Evolutionary conservation across 2,888 invertebrate genomes (phyloP).

Genomic region (Sesamia inferens): DNA sequence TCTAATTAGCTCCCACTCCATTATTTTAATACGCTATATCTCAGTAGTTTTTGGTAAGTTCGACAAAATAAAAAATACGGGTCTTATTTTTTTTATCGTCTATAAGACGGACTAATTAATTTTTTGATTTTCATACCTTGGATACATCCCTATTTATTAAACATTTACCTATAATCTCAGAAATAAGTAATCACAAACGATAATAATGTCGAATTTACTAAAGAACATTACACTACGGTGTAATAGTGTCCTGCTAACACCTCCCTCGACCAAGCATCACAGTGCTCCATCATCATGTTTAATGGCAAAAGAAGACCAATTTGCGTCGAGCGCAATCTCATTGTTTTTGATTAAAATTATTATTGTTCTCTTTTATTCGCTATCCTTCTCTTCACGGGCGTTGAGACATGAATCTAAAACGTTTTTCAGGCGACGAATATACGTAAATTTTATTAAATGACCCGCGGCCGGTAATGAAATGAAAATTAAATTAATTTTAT

Average conservation of each 20-base stretch:
- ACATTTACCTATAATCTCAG: too few relatives aligned
- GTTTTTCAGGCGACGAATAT: conserved; percentile 52
- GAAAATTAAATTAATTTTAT: conserved; percentile 69
- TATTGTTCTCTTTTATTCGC: conserved; percentile 80
- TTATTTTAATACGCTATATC: too few relatives aligned
- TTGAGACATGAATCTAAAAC: conserved; percentile 67
- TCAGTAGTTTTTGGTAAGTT: too few relatives aligned
- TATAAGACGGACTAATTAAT: too few relatives aligned
- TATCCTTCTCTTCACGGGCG: conserved; percentile 62
- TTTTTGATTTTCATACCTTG: too few relatives aligned
- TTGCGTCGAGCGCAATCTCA: conserved; percentile 84
- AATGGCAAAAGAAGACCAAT: conserved; percentile 84
- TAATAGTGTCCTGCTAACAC: conserved; percentile 61
- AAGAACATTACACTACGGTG: conserved; percentile 63
- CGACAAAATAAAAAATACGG: too few relatives aligned
- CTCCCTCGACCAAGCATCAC: conserved; percentile 72
- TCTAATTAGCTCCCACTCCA: too few relatives aligned
- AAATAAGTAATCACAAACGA: too few relatives aligned
- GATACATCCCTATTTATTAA: too few relatives aligned
- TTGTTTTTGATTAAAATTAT: conserved; percentile 89
- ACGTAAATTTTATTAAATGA: conserved; percentile 66
- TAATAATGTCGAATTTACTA: too few relatives aligned
- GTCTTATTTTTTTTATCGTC: too few relatives aligned
- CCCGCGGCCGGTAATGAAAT: conserved; percentile 67
- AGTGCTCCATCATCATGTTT: conserved; percentile 80